These are phyloP conservation scores for Phymatocera aterrima DNA, from an alignment of 2,888 invertebrate genomes.

Conservation along the genomic window DNA sequence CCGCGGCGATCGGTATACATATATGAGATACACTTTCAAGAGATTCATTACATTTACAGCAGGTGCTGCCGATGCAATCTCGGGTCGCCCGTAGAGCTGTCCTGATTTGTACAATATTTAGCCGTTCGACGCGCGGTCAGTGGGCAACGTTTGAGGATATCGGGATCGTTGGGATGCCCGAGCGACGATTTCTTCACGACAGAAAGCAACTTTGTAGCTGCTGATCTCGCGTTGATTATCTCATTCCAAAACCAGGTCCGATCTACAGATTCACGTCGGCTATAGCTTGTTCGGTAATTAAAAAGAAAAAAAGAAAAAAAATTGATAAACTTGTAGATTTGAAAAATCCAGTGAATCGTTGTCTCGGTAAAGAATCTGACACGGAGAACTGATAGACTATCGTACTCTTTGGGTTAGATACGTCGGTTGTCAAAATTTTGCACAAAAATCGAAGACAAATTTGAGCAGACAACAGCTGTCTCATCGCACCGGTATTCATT, in stretches of 20 bases:
- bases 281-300: not conserved
- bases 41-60: slow-evolving; percentile 30
- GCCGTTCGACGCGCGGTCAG: slow-evolving; percentile 28
- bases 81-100: slow-evolving; percentile 18
- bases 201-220: not conserved
- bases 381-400: too few relatives aligned
- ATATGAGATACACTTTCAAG: not conserved
- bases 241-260: not conserved
- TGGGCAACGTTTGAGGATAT: not conserved
- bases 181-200: not conserved
- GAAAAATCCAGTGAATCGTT: not conserved
- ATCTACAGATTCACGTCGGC: not conserved
- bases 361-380: not conserved
- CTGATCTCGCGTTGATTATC: not conserved
- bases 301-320: not conserved
- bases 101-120: slow-evolving; percentile 33
- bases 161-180: not conserved
- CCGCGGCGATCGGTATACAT: slow-evolving; percentile 4
- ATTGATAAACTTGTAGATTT: not conserved
- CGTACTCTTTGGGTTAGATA: not conserved
- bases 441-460: not conserved
- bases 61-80: slow-evolving; percentile 39
- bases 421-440: not conserved
- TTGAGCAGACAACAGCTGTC: not conserved
- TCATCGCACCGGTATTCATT: not conserved